Evolutionary conservation across 2,113 vertebrate genomes (phyloP), one percentile per base, ranked within the genome.

Genomic region (Cynoglossus semilaevis): DNA sequence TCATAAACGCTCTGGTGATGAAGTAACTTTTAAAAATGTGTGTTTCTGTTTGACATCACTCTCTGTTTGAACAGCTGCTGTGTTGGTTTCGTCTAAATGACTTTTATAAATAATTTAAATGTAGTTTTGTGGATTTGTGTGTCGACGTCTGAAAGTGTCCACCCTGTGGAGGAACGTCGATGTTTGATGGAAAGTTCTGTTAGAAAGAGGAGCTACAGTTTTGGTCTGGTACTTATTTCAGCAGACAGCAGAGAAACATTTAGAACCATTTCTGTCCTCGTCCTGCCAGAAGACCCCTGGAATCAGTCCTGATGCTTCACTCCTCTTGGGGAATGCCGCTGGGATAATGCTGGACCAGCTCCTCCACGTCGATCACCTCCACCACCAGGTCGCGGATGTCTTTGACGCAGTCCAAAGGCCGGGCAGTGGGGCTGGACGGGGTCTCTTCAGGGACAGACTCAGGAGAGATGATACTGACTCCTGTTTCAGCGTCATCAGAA

Each of bases 321-420:
- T 86, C 74, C 0, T 76, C 75, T 2, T 15, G 43, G 0, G 69
- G 60, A 11, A 62, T 1, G 10, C 51, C 44, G 1, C 58, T 17
- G 9, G 81, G 57, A 50, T 72, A 80, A 13, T 10, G 76, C 36
- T 81, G 60, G 51, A 84, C 13, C 42, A 81, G 44, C 52, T 90
- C 80, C 76, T 84, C 75, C 66, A 89, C 75, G 58, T 89, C 85
- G 5, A 85, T 74, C 58, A 88, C 87, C 51, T 90, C 89, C 67
- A 51, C 53, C 65, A 89, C 81, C 58, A 91, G 83, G 18, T 89
- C 70, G 0, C 85, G 79, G 74, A 90, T 89, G 63, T 76, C 79
- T 70, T 72, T 83, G 70, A 91, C 19, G 57, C 72, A 81, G 71
- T 85, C 89, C 8, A 22, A 59, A 3, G 86, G 18, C 8, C 0